Percentiles rank a stretch among this genome's conserved stretches.
These are phyloP conservation scores for Sebastiscus albofasciatus DNA, from an alignment of 2,797 vertebrate species.

Conservation along the genomic window DNA sequence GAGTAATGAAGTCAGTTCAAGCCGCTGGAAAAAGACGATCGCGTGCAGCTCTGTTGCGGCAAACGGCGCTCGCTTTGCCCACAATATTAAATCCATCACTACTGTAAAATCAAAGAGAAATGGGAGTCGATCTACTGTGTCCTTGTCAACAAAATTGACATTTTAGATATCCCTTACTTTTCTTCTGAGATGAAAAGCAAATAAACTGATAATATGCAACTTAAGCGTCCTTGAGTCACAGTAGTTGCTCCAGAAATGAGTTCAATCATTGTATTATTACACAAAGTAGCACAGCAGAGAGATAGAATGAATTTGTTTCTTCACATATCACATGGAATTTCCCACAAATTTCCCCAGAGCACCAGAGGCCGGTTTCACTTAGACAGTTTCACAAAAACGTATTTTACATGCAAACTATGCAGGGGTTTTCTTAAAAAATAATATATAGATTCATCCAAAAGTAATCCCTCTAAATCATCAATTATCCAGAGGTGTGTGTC, in stretches of 20 bases:
- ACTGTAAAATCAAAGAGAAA: constrained; percentile 46
- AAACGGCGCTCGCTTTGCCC: constrained; percentile 47
- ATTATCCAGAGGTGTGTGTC: background rate
- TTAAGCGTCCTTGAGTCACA: background rate
- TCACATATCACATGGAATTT: constrained; percentile 9
- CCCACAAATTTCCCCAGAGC: background rate
- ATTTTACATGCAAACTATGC: accelerated
- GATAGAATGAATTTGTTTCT: background rate
- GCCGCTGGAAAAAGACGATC: constrained; percentile 64
- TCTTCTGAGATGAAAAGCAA: constrained; percentile 23
- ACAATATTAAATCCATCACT: constrained; percentile 67
- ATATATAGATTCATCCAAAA: background rate
- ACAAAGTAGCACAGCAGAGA: background rate
- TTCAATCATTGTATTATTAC: constrained; percentile 1
- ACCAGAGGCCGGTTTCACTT: background rate
- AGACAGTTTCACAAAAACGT: background rate
- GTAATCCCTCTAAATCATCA: background rate
- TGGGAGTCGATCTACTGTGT: constrained; percentile 2
- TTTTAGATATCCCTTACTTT: constrained; percentile 4
- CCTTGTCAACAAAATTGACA: constrained; percentile 2
- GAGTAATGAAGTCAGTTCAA: constrained; percentile 63
- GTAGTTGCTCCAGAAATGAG: background rate
- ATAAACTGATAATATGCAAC: constrained; percentile 15
- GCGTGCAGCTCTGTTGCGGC: constrained; percentile 67
- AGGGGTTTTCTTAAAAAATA: background rate